These are phyloP conservation scores for Orientallactaga bullata DNA, from an alignment of 2,113 vertebrate genomes.

Conservation along the genomic window DNA sequence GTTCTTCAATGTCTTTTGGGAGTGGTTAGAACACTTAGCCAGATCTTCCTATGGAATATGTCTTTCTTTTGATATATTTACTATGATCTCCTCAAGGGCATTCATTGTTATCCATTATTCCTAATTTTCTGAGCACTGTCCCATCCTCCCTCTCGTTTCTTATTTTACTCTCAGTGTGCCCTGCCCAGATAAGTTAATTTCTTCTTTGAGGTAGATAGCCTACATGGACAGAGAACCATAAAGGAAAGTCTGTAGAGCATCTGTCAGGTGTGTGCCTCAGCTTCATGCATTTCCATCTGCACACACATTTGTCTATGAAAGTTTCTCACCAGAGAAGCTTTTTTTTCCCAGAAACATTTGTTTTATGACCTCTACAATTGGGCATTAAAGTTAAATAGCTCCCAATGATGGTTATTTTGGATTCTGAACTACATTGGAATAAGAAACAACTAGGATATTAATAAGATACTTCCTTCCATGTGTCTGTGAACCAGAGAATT, in stretches of 20 bases:
- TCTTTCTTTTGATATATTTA: background rate
- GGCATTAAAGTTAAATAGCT: background rate
- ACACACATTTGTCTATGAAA: background rate
- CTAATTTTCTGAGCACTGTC: background rate
- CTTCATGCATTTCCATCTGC: background rate
- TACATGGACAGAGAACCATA: background rate
- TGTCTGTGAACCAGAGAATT: background rate
- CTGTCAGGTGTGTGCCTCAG: background rate
- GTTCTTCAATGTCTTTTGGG: background rate
- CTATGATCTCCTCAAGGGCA: background rate
- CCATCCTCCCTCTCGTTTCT: accelerated
- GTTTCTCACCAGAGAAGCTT: background rate
- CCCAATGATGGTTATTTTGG: background rate
- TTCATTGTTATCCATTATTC: too few relatives aligned
- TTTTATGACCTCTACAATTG: background rate
- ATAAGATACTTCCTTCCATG: background rate
- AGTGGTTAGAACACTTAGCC: background rate
- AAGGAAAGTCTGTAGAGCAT: background rate
- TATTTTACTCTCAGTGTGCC: background rate
- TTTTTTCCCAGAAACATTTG: background rate
- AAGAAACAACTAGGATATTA: background rate
- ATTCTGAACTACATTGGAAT: background rate
- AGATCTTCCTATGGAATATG: background rate
- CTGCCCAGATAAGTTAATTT: background rate
- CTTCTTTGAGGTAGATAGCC: background rate